These are phyloP conservation scores for Mormyrus iriodes DNA, from an alignment of 2,113 vertebrate species.

Conservation along the genomic window DNA sequence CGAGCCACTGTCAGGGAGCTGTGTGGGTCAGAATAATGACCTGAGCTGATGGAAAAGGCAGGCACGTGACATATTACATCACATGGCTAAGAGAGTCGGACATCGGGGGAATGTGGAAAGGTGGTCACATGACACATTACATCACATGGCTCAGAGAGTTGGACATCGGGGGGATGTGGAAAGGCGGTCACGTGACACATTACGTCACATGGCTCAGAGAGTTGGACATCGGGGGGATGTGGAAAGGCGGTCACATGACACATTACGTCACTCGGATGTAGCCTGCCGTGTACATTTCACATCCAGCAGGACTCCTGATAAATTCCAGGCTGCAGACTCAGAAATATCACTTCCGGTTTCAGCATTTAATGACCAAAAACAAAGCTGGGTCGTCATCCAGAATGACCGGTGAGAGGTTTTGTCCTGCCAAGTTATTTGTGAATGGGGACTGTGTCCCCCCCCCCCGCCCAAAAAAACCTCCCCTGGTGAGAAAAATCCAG, in stretches of 20 bases:
- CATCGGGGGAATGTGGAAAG: neutral
- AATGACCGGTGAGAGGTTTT: neutral
- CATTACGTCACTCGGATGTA: neutral
- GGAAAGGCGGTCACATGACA: neutral
- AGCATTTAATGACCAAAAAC: neutral
- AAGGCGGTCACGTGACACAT: too few species aligned
- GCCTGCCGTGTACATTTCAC: neutral
- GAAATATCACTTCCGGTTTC: neutral
- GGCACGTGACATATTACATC: neutral
- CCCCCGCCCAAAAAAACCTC: neutral
- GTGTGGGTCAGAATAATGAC: neutral
- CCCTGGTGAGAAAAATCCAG: constrained; percentile 25
- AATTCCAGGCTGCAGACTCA: neutral
- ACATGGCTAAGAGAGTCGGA: neutral
- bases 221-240: too few species aligned
- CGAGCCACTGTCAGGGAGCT: neutral
- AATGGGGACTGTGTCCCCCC: neutral
- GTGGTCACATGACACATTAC: too few species aligned
- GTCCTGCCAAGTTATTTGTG: neutral
- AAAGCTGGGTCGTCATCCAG: neutral
- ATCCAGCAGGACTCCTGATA: neutral
- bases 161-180: too few species aligned
- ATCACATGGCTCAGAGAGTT: too few species aligned
- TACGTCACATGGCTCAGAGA: too few species aligned
- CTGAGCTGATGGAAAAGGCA: neutral